Evolutionary conservation across 92 coral and sea anemone species (phyloP).

Genomic region (Bergia puertoricense): DNA sequence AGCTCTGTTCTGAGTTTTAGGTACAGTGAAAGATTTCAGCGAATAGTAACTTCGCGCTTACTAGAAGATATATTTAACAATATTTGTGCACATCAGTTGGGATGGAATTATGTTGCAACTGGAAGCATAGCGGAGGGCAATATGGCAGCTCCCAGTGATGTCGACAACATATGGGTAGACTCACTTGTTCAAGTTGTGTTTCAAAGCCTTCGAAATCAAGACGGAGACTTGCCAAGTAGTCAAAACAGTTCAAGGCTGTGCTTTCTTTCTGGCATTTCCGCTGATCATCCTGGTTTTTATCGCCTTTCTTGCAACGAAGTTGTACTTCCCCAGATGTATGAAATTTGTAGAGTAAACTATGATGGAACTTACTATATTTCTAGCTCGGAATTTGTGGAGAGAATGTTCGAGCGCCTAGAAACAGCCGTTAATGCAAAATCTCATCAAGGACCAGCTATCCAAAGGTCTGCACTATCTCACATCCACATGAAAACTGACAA

Average conservation of each 20-base stretch:
- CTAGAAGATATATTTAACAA: neutral
- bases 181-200: neutral
- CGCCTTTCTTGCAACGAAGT: neutral
- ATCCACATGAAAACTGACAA: slow-evolving; percentile 34
- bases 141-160: neutral
- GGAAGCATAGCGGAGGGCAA: neutral
- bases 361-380: slow-evolving; percentile 30
- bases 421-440: neutral
- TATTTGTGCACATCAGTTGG: neutral
- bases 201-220: no score
- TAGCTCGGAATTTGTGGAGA: slow-evolving; percentile 18
- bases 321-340: neutral
- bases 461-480: slow-evolving; percentile 18
- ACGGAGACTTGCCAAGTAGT: no score
- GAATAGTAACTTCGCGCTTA: neutral
- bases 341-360: neutral
- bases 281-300: neutral
- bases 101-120: neutral
- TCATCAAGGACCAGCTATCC: slow-evolving; percentile 46
- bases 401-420: slow-evolving; percentile 10
- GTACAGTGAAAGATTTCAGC: no score
- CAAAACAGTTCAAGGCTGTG: no score
- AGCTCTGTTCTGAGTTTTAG: no score
- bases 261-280: no score
- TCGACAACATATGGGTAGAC: neutral